Conservation (phyloP, 2,113 vertebrate species). For the Daboia siamensis region DNA sequence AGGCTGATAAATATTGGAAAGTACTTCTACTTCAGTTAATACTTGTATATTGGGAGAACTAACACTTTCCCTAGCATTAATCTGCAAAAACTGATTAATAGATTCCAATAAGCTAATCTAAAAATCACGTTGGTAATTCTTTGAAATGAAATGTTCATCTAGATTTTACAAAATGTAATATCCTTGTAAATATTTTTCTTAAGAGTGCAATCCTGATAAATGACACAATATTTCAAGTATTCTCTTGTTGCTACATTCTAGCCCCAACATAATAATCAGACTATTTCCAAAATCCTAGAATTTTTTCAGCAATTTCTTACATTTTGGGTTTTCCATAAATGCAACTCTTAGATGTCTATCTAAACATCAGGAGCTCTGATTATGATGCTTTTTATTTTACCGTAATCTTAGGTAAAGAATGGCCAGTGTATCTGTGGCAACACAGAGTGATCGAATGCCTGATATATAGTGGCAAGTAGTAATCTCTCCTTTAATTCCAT, state of each 20-base stretch:
- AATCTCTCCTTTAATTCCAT: conserved; percentile 58
- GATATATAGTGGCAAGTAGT: conserved; percentile 66
- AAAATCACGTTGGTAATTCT: not conserved
- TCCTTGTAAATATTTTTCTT: not conserved
- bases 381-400: conserved; percentile 40
- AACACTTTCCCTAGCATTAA: not conserved
- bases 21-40: not conserved
- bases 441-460: conserved; percentile 59
- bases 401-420: conserved; percentile 68
- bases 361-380: not conserved
- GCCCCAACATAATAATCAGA: not conserved
- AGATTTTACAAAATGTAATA: not conserved
- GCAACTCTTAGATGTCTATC: rapidly evolving
- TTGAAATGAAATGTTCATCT: not conserved
- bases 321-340: not conserved
- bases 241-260: not conserved
- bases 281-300: not conserved
- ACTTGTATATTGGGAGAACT: not conserved
- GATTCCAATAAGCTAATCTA: not conserved
- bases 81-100: not conserved
- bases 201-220: not conserved
- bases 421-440: conserved; percentile 59
- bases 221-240: not conserved
- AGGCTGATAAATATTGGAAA: not conserved
- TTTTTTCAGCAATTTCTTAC: not conserved